Base-by-base conservation (phyloP, 2,888 invertebrate species). In the Chymomyza procnemis region DNA sequence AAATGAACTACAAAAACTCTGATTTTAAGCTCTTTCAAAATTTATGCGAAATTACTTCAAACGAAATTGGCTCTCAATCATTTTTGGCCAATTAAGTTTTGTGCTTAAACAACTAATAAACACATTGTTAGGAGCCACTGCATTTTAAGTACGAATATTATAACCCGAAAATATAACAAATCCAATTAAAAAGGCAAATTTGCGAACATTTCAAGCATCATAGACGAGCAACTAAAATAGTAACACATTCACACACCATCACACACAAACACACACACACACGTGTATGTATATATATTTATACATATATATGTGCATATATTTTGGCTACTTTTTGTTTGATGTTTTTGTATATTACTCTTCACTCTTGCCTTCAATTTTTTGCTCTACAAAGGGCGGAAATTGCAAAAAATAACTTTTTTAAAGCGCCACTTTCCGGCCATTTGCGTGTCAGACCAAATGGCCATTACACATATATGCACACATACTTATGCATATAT, bases 371-470 rank as follows among this genome's bases (percentile, higher is more conserved):
- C 9, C 1, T 34, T 34, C 9, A 9, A 1, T 34, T 34, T 34
- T 41, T 41, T 41, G 9, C n/a, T 9, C 34, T 2, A 41, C 34
- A 41, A 71, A 61, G 64, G 74, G 79, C 81, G 80, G 82, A 85
- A 82, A 85, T 82, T 82, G 83, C 76, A 21, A 22, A 73, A 81
- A 85, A 85, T 80, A 41, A 41, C 34, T 41, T 41, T 41, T 82
- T 80, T 79, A 71, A 73, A 82, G 69, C 80, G 73, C 73, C 81
- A 76, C 82, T 81, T 81, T 85, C 80, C 85, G 85, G 85, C 78
- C 78, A 80, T 73, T 80, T 73, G 71, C 64, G 68, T 69, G 73
- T 59, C 64, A 41, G 34, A 2, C 34, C 12, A 12, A 41, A 41
- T 41, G 34, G 34, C 34, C 12, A 41, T 41, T 12, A 41, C 34